Evolutionary conservation across 2,888 invertebrate species (phyloP).

Genomic region (Neocrepidodera transversa): DNA sequence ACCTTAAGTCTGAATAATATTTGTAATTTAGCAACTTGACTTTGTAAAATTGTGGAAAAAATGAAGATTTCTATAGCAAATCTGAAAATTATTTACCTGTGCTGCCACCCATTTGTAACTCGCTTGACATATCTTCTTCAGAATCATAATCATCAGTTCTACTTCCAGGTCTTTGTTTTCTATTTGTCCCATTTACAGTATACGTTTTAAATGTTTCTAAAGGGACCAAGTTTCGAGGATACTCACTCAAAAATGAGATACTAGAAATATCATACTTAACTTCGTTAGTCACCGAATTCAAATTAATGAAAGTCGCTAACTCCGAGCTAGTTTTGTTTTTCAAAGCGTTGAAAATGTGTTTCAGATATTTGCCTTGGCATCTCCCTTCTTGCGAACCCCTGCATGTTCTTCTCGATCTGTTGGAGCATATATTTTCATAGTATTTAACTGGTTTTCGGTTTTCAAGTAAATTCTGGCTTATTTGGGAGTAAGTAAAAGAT

Average conservation of each 20-base stretch:
- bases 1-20: too few species aligned
- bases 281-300: conserved; percentile 5
- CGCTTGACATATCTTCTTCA: too few species aligned
- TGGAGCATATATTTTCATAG: not conserved
- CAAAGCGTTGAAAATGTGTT: conserved; percentile 17
- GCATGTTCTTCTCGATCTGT: not conserved
- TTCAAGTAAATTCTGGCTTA: not conserved
- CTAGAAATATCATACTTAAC: not conserved
- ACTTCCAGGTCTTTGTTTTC: too few species aligned
- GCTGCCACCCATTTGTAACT: too few species aligned
- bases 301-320: conserved; percentile 8
- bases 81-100: too few species aligned
- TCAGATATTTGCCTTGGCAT: conserved; percentile 13
- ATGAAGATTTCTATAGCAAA: too few species aligned
- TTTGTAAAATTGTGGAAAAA: too few species aligned
- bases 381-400: not conserved
- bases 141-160: too few species aligned
- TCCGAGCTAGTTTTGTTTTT: conserved; percentile 20
- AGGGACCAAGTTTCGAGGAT: not conserved
- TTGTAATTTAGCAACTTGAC: too few species aligned
- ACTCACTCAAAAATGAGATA: not conserved
- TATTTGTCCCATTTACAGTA: not conserved
- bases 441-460: not conserved
- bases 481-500: not conserved
- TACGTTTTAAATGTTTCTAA: not conserved